phyloP scores from a whole-genome alignment of 30 jellyfish, hydroid and myxozoan genomes.

The Pelagia noctiluca region DNA sequence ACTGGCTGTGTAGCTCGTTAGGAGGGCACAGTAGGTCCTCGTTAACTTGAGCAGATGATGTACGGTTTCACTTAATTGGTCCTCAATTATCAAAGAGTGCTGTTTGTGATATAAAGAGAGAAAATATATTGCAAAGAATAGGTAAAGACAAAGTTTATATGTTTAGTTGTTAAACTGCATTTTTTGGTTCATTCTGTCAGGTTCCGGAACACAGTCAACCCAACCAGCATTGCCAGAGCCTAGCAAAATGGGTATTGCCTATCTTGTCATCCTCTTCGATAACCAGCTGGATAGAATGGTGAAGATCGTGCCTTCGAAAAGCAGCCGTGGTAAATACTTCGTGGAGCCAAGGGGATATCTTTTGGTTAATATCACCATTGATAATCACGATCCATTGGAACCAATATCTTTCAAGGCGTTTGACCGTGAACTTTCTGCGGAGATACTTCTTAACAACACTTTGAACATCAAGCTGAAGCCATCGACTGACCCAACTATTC shows the following conservation, averaged over 20 bases:
- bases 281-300: slow-evolving; percentile 91
- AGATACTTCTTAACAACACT: slow-evolving; percentile 78
- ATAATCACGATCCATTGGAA: slow-evolving; percentile 92
- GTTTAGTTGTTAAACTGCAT: too few relatives aligned
- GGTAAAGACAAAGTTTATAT: too few relatives aligned
- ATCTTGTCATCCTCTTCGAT: slow-evolving; percentile 86
- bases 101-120: too few relatives aligned
- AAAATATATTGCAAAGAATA: too few relatives aligned
- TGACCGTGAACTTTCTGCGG: slow-evolving; percentile 81
- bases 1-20: too few relatives aligned
- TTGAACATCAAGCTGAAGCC: slow-evolving; percentile 66
- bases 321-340: slow-evolving; percentile 96
- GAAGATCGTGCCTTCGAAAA: slow-evolving; percentile 87
- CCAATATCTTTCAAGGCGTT: slow-evolving; percentile 86
- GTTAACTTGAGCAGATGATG: too few relatives aligned
- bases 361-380: slow-evolving; percentile 93
- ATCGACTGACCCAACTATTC: slow-evolving; percentile 32
- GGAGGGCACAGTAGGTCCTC: too few relatives aligned
- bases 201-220: slow-evolving; percentile 14
- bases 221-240: slow-evolving; percentile 65
- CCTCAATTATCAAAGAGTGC: too few relatives aligned
- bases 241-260: slow-evolving; percentile 37
- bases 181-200: background rate
- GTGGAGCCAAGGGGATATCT: slow-evolving; percentile 93
- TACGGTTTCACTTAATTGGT: too few relatives aligned